These are phyloP conservation scores for Mungos mungo DNA, from an alignment of 2,113 vertebrate species.

Conservation along the genomic window DNA sequence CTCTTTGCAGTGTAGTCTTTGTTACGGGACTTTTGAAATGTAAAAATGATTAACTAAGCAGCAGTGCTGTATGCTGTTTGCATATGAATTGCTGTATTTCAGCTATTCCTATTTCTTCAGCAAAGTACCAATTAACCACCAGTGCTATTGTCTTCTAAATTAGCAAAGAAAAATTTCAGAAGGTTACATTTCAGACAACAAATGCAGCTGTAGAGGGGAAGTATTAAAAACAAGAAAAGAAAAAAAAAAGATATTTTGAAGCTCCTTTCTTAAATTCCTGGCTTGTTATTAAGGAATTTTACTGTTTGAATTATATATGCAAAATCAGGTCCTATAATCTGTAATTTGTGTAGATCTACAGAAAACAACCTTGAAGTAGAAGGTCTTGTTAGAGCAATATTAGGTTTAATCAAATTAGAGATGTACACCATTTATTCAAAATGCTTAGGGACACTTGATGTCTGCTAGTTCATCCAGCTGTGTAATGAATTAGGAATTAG, in stretches of 20 bases:
- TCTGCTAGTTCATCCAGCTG: not conserved
- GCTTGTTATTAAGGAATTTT: not conserved
- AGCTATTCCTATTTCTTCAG: constrained; percentile 39
- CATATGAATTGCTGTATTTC: constrained; percentile 67
- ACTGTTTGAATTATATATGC: not conserved
- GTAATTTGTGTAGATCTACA: not conserved
- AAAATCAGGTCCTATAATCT: not conserved
- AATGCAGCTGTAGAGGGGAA: not conserved
- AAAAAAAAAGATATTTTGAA: not conserved
- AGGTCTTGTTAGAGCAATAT: not conserved
- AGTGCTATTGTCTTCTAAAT: constrained; percentile 54
- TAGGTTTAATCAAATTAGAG: not conserved
- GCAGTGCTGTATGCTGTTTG: constrained; percentile 51
- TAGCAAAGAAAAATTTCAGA: constrained; percentile 53
- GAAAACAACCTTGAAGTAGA: not conserved
- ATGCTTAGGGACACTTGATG: not conserved
- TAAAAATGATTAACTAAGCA: constrained; percentile 43
- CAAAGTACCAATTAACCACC: constrained; percentile 72
- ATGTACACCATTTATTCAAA: not conserved
- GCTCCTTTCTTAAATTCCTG: not conserved
- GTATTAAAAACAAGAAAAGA: not conserved
- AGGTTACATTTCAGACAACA: constrained; percentile 30
- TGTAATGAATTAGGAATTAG: not conserved
- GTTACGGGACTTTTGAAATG: constrained; percentile 54
- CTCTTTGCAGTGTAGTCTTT: constrained; percentile 11